Conservation (phyloP, 2,113 vertebrate genomes). For the Edolisoma coerulescens region DNA sequence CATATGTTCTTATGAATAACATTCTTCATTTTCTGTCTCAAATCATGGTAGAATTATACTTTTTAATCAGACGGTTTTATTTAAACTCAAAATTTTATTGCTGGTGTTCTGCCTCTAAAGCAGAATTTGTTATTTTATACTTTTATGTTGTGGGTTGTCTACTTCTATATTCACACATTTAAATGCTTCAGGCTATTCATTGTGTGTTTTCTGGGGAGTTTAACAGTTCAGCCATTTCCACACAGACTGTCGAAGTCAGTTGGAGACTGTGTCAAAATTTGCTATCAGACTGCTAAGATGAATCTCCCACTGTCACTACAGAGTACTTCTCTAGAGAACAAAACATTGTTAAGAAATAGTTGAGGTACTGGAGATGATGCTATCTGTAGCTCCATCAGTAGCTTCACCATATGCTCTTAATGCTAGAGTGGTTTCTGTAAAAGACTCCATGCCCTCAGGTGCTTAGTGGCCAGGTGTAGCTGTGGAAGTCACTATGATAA, state of each 20-base stretch:
- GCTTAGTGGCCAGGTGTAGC: not conserved
- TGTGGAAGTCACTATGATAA: not conserved
- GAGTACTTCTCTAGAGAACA: not conserved
- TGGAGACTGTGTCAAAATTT: not conserved
- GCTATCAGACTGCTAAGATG: not conserved
- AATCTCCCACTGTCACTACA: not conserved
- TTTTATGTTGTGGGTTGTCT: not conserved
- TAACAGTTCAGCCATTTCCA: conserved; percentile 14
- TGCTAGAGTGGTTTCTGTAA: not conserved
- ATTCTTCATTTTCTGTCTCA: not conserved
- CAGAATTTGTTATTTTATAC: not conserved
- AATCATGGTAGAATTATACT: not conserved
- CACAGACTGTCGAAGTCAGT: not conserved
- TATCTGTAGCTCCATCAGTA: not conserved
- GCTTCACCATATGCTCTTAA: not conserved
- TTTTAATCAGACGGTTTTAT: conserved; percentile 20
- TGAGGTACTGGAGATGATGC: not conserved
- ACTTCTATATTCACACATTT: not conserved
- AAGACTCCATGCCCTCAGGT: not conserved
- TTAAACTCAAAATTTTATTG: not conserved
- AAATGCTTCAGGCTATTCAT: not conserved
- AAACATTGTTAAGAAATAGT: not conserved
- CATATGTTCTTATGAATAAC: not conserved
- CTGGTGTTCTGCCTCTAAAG: not conserved
- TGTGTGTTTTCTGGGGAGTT: conserved; percentile 9